Evolutionary conservation across 2,797 vertebrate genomes (phyloP), one percentile per base, ranked within the genome.

Genomic region (Enteromius argenteus): DNA sequence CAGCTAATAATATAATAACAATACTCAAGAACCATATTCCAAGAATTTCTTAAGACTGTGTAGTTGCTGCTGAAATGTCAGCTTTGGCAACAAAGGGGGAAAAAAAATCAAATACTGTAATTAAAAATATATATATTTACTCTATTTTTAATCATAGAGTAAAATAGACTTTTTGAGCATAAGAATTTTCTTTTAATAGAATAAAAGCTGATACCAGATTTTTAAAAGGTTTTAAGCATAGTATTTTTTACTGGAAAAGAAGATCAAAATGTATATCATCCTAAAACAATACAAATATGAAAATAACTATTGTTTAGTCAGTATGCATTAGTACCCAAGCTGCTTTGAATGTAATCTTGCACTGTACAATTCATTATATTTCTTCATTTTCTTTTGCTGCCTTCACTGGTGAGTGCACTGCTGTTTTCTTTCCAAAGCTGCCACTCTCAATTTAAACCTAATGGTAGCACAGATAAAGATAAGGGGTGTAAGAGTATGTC

Each of bases 401-500:
- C 10, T 21, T 42, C 37, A 67, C 14, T n/a, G 3, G 35, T 78
- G 37, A 27, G n/a, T 62, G 5, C 68, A 35, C 39, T 35, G 19
- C 8, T 58, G 23, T 13, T 44, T 60, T 60, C 42, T 64, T 44
- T 27, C 39, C 74, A 42, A 83, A 84, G 44, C 76, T 72, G 74
- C 44, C 27, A 27, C 53, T 69, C 64, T 69, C 21, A 23, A 37
- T 83, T 85, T 71, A 68, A 84, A 85, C 58, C 69, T 83, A 83
- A 66, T 62, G 77, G 60, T 73, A 69, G 39, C 13, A 53, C 42
- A 82, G 83, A 85, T 85, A 85, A 85, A 86, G 84, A 76, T 60
- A 83, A 85, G 83, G 23, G 72, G 58, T 81, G 83, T 64, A 39
- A 30, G 75, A 35, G 80, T 81, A 69, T 73, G 60, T 14, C 19